Evolutionary conservation across 2,113 vertebrate species (phyloP), one percentile per base, ranked within the genome.

Genomic region (Phycodurus eques): DNA sequence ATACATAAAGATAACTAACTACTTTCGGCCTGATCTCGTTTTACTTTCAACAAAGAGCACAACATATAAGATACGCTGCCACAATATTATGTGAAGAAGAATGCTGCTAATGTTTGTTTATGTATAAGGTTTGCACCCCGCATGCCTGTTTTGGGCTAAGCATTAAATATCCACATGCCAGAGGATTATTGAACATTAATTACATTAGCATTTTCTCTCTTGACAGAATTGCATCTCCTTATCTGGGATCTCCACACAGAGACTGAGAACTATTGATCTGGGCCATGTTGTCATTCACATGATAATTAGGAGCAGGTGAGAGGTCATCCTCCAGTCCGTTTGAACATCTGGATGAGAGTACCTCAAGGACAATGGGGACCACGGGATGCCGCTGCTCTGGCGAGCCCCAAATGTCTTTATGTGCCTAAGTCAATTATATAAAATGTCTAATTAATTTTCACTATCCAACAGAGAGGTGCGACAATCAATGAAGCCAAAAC

Each of bases 281-380:
- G 85, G 94, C 91, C 92, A 92, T 94, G 95, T 96, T 97, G 95
- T 96, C 94, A 96, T 95, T 97, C 95, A 95, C 94, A 96, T 96
- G 95, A 94, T 94, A 96, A 97, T 96, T 94, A 96, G 94, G 92
- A 87, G 89, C 88, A 89, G 95, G 94, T 94, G 92, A 94, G 88
- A 92, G 94, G 93, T 96, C 92, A 91, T 92, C 92, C 91, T 93
- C 94, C 92, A 93, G 93, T 87, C 93, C 94, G 86, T 93, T 93
- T 94, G 91, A 94, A 94, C 94, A 94, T 94, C 95, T 94, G 93
- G 93, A 92, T 65, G 77, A 92, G 88, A 88, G 90, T 87, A 91
- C 89, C 89, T 93, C 92, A 94, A 94, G 93, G 93, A 94, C 92
- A 90, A 89, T 70, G 76, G 72, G 77, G 90, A 80, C 88, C 66